A percentile compares a stretch with the other conserved stretches of the same genome.
phyloP scores from a whole-genome alignment of 1,140 invertebrate genomes.

The Apis dorsata region DNA sequence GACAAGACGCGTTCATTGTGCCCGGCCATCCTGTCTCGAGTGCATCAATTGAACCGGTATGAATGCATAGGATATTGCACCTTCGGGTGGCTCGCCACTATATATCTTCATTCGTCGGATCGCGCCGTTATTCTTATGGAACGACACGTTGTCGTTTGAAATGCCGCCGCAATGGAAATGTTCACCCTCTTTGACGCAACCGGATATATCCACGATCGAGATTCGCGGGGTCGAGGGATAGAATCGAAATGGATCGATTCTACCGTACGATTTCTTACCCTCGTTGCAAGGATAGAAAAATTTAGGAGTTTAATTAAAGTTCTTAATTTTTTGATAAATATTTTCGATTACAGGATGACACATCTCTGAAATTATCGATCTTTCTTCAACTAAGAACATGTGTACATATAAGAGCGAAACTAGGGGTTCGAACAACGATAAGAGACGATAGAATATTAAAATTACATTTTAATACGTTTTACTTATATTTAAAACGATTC shows the following conservation, averaged over 20 bases:
- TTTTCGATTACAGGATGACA: too few species aligned
- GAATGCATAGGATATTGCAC: conserved; percentile 44
- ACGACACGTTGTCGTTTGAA: background rate
- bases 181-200: background rate
- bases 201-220: background rate
- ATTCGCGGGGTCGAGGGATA: background rate
- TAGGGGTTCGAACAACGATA: too few species aligned
- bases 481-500: too few species aligned
- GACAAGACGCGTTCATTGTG: conserved; percentile 32
- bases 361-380: too few species aligned
- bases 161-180: background rate
- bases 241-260: background rate
- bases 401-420: too few species aligned
- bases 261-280: too few species aligned
- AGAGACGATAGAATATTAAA: too few species aligned
- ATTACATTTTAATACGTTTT: too few species aligned
- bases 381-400: too few species aligned
- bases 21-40: conserved; percentile 1
- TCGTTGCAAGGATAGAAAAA: too few species aligned
- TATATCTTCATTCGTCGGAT: conserved; percentile 27
- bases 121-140: background rate
- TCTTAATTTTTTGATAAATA: too few species aligned
- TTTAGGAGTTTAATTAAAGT: too few species aligned
- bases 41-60: conserved; percentile 22
- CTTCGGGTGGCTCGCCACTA: background rate